Conservation (phyloP, 2,888 invertebrate genomes). For the Trichogramma dendrolimi region DNA sequence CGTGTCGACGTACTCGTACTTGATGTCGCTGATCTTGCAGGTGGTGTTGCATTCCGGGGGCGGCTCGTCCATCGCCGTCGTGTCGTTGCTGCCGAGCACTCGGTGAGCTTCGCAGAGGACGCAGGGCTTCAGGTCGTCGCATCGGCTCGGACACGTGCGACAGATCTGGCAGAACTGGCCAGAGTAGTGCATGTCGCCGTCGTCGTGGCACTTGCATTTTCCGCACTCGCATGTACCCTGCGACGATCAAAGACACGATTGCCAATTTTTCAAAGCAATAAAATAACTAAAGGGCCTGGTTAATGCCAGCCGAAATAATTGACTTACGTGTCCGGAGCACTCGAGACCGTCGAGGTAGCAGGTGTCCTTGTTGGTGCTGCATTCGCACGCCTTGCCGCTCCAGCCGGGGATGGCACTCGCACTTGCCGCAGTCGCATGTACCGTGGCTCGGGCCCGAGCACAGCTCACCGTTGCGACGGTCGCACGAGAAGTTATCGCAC, state of each 20-base stretch:
- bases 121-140: slow-evolving; percentile 86
- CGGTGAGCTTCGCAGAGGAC: slow-evolving; percentile 86
- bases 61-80: slow-evolving; percentile 46
- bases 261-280: background rate
- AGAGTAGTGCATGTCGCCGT: slow-evolving; percentile 66
- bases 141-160: slow-evolving; percentile 87
- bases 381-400: slow-evolving; percentile 81
- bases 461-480: slow-evolving; percentile 72
- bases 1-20: slow-evolving; percentile 53
- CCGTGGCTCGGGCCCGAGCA: slow-evolving; percentile 76
- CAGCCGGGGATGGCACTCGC: slow-evolving; percentile 76
- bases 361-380: slow-evolving; percentile 68
- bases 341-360: slow-evolving; percentile 55
- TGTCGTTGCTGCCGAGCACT: slow-evolving; percentile 60
- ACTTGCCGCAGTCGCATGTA: slow-evolving; percentile 87
- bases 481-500: slow-evolving; percentile 95
- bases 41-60: slow-evolving; percentile 64
- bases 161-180: slow-evolving; percentile 92
- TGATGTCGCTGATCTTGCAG: slow-evolving; percentile 59
- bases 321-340: slow-evolving; percentile 49
- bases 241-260: slow-evolving; percentile 52
- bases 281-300: slow-evolving; percentile 4
- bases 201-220: slow-evolving; percentile 73
- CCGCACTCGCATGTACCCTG: slow-evolving; percentile 89
- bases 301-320: too few relatives aligned